phyloP scores from a whole-genome alignment of 2,113 vertebrate genomes.

The Pseudorasbora parva region DNA sequence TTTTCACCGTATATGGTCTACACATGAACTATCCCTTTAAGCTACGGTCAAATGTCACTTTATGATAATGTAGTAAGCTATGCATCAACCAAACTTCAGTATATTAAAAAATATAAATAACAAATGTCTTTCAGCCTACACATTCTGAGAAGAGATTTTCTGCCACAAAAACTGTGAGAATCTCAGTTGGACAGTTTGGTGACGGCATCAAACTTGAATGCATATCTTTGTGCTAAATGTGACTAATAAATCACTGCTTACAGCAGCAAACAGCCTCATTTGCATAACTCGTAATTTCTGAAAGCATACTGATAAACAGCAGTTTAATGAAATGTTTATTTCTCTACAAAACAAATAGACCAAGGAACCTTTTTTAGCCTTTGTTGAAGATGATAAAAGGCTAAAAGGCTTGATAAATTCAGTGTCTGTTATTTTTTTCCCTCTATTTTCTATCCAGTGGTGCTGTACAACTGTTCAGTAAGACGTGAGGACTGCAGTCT shows the following conservation, averaged over 20 bases:
- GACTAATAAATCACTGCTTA: slow-evolving; percentile 1
- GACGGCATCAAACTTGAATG: neutral
- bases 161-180: neutral
- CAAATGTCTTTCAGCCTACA: neutral
- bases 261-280: neutral
- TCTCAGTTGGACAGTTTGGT: neutral
- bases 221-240: neutral
- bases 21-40: slow-evolving; percentile 1
- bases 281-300: neutral
- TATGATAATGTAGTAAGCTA: neutral
- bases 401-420: no score
- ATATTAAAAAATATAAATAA: neutral
- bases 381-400: neutral
- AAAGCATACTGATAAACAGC: neutral
- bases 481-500: slow-evolving; percentile 91
- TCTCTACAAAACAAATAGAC: neutral
- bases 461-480: slow-evolving; percentile 92
- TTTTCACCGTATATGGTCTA: neutral
- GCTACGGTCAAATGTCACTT: neutral
- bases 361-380: neutral
- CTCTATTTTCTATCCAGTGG: slow-evolving; percentile 75
- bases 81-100: neutral
- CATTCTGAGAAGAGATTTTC: neutral
- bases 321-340: slow-evolving; percentile 5
- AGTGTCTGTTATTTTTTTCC: neutral